Evolutionary conservation across 2,113 vertebrate genomes (phyloP), one percentile per base, ranked within the genome.

Genomic region (Sceloporus undulatus): DNA sequence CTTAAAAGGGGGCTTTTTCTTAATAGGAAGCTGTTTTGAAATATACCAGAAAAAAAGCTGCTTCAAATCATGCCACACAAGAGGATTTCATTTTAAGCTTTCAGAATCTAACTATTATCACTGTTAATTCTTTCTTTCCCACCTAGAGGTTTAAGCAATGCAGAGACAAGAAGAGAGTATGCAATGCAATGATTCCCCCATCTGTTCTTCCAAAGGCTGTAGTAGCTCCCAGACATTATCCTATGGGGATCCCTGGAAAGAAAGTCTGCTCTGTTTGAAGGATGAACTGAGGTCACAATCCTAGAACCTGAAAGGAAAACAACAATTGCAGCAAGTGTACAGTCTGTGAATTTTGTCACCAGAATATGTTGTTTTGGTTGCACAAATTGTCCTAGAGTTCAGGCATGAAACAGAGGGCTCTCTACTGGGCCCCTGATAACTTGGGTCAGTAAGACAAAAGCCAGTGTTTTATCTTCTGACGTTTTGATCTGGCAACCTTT

Each of bases 1-100:
- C 84, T 89, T 86, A 79, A 75, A 70, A 87, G 74, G 81, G 62
- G 84, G 79, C 76, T 29, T 91, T 90, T 90, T 87, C 89, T 66
- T 65, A 87, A 85, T 52, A 86, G 84, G 88, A 85, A 59, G 71
- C 84, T 76, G 29, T 82, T 88, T 79, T 76, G 81, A 88, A 91
- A 89, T 89, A 75, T 80, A 87, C 21, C 82, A 42, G n/a, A 79
- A 79, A 82, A 85, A 88, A 85, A 82, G 52, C 74, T 85, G 73
- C 71, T 79, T 54, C 34, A 90, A 85, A 90, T 74, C 68, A 77
- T 34, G 48, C 11, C 62, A 76, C 62, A 38, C 21, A 82, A 82
- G 62, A 82, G 42, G 14, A 40, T 82, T 77, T 89, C 25, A 25
- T 23, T 75, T 54, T 27, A 85, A 16, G 7, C 73, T 54, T 89